Evolutionary conservation across 2,113 vertebrate species (phyloP).

Genomic region (Oceanites oceanicus): DNA sequence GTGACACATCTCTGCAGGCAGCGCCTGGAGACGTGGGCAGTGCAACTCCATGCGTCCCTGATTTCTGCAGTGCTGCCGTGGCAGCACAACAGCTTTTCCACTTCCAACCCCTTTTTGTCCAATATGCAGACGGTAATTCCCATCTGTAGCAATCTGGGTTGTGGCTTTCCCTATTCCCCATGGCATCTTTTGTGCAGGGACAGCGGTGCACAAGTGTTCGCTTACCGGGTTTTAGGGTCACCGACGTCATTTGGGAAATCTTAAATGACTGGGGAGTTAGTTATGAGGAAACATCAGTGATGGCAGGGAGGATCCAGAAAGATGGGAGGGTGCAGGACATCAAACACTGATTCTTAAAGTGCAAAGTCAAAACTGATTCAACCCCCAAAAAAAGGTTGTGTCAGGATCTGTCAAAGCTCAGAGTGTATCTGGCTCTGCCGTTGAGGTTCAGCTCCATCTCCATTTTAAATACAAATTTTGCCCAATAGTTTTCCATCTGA

Average conservation of each 20-base stretch:
- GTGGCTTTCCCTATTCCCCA: not conserved
- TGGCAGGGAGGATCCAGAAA: not conserved
- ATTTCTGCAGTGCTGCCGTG: not conserved
- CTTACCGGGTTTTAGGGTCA: not conserved
- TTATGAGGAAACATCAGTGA: not conserved
- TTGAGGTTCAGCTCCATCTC: not conserved
- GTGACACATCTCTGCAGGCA: not conserved
- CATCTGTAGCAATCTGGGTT: not conserved
- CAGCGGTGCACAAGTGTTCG: not conserved
- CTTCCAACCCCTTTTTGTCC: not conserved
- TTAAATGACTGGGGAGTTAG: not conserved
- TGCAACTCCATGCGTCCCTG: fast-evolving
- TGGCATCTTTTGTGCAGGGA: not conserved
- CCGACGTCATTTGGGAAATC: not conserved
- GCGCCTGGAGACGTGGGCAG: fast-evolving
- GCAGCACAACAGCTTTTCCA: not conserved
- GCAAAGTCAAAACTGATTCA: not conserved
- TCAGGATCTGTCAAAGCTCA: not conserved
- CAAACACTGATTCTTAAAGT: not conserved
- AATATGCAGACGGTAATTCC: not conserved
- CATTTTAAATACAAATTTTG: not conserved
- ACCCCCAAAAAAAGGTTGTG: not conserved
- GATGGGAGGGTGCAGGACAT: not conserved
- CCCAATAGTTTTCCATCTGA: not conserved
- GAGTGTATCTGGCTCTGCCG: not conserved